Evolutionary conservation across 2,113 vertebrate genomes (phyloP), one percentile per base, ranked within the genome.

Genomic region (Leucoraja erinaceus): DNA sequence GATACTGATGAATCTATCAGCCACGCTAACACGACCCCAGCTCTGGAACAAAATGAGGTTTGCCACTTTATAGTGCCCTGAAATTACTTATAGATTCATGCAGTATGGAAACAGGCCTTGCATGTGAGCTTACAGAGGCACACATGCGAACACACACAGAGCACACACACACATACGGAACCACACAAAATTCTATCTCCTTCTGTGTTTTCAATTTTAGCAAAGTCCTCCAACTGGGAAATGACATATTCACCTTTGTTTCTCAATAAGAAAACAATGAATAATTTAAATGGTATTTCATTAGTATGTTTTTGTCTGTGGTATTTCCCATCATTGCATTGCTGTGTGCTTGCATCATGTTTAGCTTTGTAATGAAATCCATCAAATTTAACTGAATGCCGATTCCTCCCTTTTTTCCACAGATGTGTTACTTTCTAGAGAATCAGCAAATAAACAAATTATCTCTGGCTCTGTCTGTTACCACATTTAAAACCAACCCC

Each of bases 271-370:
- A 66, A 72, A 91, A 47, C 66, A 72, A 72, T 72, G 66, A 91
- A 54, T 74, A 25, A 70, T 91, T 10, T 47, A 25, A 22, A 31
- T 91, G 66, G 66, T 4, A 91, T 91, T 66, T 91, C 66, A 91
- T 91, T 5, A 12, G n/a, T 91, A 54, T 91, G 90, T 91, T 91
- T 91, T 63, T 91, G 66, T 91, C 68, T 91, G 90, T 91, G 90
- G 66, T 74, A 54, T 91, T 91, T 91, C 68, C 90, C 90, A 91
- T 28, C 20, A 68, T 28, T 91, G 70, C 90, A 91, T 91, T 72
- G 20, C 47, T 91, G 31, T 70, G 38, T 72, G 38, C 72, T 91
- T 91, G 68, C 90, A 91, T 91, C 90, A 91, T 72, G 20, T 91
- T 91, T 11, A 72, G 66, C n/a, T 20, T 47, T 91, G 33, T 74